Percentiles rank a stretch among this genome's conserved stretches.
Conservation (phyloP, 2,797 vertebrate genomes). For the Erithacus rubecula region DNA sequence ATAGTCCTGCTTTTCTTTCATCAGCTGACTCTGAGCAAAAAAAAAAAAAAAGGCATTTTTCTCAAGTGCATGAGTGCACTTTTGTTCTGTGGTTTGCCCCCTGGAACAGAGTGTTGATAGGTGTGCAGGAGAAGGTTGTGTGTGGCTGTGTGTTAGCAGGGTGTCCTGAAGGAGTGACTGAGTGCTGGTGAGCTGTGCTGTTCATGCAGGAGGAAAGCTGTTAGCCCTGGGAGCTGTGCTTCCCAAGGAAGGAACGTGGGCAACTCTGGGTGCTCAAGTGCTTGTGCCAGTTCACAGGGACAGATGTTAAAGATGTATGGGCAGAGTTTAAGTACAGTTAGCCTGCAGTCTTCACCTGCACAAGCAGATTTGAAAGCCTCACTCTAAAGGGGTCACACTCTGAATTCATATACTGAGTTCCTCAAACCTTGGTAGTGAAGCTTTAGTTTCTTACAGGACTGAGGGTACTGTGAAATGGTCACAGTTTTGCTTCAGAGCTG, state of each 20-base stretch:
- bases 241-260: not conserved
- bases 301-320: not conserved
- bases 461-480: not conserved
- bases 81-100: not conserved
- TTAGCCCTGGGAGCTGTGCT: rapidly evolving
- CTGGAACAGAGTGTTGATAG: rapidly evolving
- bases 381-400: not conserved
- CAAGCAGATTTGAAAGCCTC: not conserved
- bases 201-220: not conserved
- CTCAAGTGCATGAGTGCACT: rapidly evolving
- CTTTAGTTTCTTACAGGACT: not conserved
- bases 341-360: not conserved
- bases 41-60: not conserved
- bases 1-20: not conserved
- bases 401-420: rapidly evolving
- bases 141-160: rapidly evolving
- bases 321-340: not conserved
- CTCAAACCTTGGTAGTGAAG: not conserved
- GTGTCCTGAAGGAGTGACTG: rapidly evolving
- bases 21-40: no score
- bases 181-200: not conserved
- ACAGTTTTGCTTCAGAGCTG: not conserved
- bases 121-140: not conserved
- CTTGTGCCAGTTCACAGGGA: rapidly evolving
- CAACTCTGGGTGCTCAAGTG: not conserved